A percentile compares a stretch with the other conserved stretches of the same genome.
These are phyloP conservation scores for Aradus depressus DNA, from an alignment of 2,888 invertebrate genomes.

Conservation along the genomic window DNA sequence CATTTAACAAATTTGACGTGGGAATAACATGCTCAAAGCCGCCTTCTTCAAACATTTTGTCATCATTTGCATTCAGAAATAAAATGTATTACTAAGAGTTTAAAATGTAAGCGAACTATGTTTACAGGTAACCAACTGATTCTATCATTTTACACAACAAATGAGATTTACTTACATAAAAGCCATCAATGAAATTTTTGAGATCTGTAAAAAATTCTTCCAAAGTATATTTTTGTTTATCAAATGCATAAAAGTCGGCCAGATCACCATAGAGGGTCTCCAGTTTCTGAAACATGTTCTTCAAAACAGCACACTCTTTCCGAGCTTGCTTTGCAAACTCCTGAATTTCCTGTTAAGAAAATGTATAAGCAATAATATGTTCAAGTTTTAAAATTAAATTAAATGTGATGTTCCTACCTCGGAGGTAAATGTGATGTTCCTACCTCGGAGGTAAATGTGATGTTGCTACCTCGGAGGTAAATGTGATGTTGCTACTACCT, in stretches of 20 bases:
- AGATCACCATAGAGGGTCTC: constrained; percentile 71
- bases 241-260: constrained; percentile 84
- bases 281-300: constrained; percentile 91
- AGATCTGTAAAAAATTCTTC: constrained; percentile 95
- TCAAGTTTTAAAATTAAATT: too few species aligned
- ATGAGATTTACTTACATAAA: constrained; percentile 49
- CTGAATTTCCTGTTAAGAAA: constrained; percentile 35
- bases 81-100: not conserved
- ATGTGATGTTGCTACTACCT: too few species aligned
- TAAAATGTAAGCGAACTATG: not conserved
- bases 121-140: not conserved
- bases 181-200: constrained; percentile 87
- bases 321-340: constrained; percentile 68
- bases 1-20: too few species aligned
- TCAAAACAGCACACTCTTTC: constrained; percentile 75
- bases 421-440: too few species aligned
- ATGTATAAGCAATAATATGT: constrained; percentile 1
- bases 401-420: too few species aligned
- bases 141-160: constrained; percentile 5
- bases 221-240: constrained; percentile 81
- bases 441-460: too few species aligned
- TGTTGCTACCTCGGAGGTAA: too few species aligned
- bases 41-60: too few species aligned
- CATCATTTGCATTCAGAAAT: not conserved
- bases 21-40: too few species aligned